phyloP scores from a whole-genome alignment of 1,140 invertebrate species.

The Phthorimaea operculella region DNA sequence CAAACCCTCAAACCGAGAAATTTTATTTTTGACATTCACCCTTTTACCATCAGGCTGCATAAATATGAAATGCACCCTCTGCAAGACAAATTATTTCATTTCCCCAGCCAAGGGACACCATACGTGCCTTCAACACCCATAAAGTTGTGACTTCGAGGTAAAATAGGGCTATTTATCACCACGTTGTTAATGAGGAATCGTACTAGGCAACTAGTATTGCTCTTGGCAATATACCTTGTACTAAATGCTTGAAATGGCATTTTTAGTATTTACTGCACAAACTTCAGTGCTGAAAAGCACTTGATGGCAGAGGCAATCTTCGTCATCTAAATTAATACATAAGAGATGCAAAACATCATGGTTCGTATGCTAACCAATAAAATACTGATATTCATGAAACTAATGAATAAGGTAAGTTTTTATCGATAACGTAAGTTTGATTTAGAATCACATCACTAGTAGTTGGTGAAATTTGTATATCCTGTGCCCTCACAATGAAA shows the following conservation, averaged over 20 bases:
- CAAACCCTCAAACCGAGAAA: too few relatives aligned
- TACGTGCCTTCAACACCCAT: slow-evolving; percentile 53
- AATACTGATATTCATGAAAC: too few relatives aligned
- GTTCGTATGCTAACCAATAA: too few relatives aligned
- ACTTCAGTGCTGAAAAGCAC: too few relatives aligned
- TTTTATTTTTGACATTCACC: slow-evolving; percentile 30
- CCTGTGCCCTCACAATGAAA: slow-evolving; percentile 16
- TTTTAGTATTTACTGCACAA: too few relatives aligned
- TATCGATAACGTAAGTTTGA: too few relatives aligned
- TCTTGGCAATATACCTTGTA: too few relatives aligned
- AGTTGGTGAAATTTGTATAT: slow-evolving; percentile 14
- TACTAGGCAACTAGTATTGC: too few relatives aligned
- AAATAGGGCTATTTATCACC: slow-evolving; percentile 39
- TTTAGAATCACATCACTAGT: not conserved
- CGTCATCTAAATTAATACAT: too few relatives aligned
- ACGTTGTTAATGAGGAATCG: slow-evolving; percentile 27
- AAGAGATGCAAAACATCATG: too few relatives aligned
- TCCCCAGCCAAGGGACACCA: slow-evolving; percentile 49
- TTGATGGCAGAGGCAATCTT: too few relatives aligned
- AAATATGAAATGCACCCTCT: slow-evolving; percentile 64
- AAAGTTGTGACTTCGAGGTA: slow-evolving; percentile 39
- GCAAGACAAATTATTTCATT: slow-evolving; percentile 66
- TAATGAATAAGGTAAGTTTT: too few relatives aligned
- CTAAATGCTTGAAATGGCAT: not conserved
- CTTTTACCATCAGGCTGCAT: slow-evolving; percentile 3